Evolutionary conservation across 1,140 invertebrate genomes (phyloP).

Genomic region (Aphis craccivora): DNA sequence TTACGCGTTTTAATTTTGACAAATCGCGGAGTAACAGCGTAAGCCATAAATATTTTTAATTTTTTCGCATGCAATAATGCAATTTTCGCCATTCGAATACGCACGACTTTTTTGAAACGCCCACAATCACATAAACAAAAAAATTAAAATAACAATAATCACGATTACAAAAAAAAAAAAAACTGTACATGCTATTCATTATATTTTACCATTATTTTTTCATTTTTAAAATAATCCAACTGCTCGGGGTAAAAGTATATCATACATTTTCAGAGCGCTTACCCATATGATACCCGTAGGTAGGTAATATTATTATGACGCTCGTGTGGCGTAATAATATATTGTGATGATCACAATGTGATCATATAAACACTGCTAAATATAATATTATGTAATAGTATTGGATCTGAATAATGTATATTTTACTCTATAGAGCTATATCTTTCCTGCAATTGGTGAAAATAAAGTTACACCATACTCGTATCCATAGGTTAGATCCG

Average conservation of each 20-base stretch:
- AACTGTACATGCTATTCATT: not conserved
- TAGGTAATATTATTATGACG: no score
- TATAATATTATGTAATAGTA: not conserved
- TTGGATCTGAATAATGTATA: not conserved
- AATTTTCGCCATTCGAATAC: not conserved
- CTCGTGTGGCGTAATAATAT: not conserved
- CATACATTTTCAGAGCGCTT: not conserved
- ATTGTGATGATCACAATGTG: no score
- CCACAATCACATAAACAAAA: not conserved
- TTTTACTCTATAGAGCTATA: not conserved
- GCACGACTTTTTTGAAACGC: not conserved
- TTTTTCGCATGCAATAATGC: not conserved
- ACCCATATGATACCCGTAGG: not conserved
- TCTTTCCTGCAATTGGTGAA: not conserved
- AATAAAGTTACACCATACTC: not conserved
- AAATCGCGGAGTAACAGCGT: no score
- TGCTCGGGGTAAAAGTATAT: not conserved
- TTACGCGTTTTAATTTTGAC: not conserved
- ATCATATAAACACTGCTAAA: not conserved
- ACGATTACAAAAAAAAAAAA: constrained; percentile 7
- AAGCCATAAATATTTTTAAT: not conserved
- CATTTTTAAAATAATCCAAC: not conserved
- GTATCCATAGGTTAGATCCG: not conserved
- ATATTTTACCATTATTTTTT: not conserved
- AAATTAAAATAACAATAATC: constrained; percentile 17